Base-by-base conservation (phyloP, 1,140 invertebrate genomes). In the Leptinotarsa texana region DNA sequence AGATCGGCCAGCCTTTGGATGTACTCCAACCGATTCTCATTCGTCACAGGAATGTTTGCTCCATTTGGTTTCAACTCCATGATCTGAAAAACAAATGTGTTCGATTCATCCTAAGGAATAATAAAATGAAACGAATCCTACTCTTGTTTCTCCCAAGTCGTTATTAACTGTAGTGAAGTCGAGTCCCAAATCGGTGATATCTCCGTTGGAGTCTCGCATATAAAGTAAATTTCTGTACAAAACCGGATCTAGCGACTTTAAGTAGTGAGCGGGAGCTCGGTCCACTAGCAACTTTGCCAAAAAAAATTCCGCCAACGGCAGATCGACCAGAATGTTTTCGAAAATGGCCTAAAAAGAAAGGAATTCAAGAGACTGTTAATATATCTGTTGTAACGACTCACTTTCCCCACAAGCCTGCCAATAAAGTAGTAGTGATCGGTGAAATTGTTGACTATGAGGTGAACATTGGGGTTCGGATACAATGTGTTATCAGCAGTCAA, bases 1-100 rank as follows among this genome's bases (percentile, higher is more conserved):
- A 96, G 98, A 88, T 99, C 96, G 2, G 97, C 96, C 86, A 99
- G 93, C 72, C 98, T 86, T 85, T 98, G 96, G 80, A 99, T 96
- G 83, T 99, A 99, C 85, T 99, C 96, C 83, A 98, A 96, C 73
- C 95, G 90, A 87, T 99, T 99, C 70, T 92, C 90, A 78, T 92
- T 92, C 2, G 94, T 98, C 0, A 99, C 97, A 5, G 92, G 89
- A 81, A 98, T 98, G 82, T 95, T 93, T 18, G 91, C 87, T 13
- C 98, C 98, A 77, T 93, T 92, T 3, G 94, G 92, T 87, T 98
- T 98, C 33, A 99, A 85, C 82, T 99, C 97, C 74, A 95, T 92
- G 68, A 95, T 88, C 91, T 93, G 81, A 18, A 85, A 18, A 85
- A 63, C n/a, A 17, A 49, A 11, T 8, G n/a, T 33, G 8, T 17